These are phyloP conservation scores for Drosophila melanica DNA, from an alignment of 1,140 invertebrate genomes.

Conservation along the genomic window DNA sequence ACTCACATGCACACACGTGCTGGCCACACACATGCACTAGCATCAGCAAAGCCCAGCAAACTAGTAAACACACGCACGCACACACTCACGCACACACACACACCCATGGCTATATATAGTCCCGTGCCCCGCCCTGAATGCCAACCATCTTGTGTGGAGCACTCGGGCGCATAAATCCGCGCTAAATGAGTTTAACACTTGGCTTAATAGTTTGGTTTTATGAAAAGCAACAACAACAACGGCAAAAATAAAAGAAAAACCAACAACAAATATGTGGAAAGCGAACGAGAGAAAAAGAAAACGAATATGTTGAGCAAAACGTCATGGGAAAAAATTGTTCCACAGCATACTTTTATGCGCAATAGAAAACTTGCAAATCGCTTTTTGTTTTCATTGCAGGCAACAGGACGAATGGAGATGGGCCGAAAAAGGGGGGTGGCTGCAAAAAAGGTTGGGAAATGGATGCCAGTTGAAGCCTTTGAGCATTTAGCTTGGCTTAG, in stretches of 20 bases:
- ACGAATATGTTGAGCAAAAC: slow-evolving; percentile 56
- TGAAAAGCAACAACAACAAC: slow-evolving; percentile 72
- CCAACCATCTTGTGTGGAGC: slow-evolving; percentile 50
- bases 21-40: slow-evolving; percentile 18
- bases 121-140: background rate
- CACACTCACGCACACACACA: slow-evolving; percentile 37
- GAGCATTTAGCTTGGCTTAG: slow-evolving; percentile 80
- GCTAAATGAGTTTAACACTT: slow-evolving; percentile 82
- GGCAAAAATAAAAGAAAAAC: slow-evolving; percentile 39
- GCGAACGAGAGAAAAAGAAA: slow-evolving; percentile 33
- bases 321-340: slow-evolving; percentile 60
- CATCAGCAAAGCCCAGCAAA: background rate
- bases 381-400: slow-evolving; percentile 79
- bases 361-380: slow-evolving; percentile 82
- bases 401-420: slow-evolving; percentile 8
- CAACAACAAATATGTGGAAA: slow-evolving; percentile 44
- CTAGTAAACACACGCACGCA: slow-evolving; percentile 16
- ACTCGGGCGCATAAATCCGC: slow-evolving; percentile 82
- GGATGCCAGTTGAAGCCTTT: slow-evolving; percentile 59
- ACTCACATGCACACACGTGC: slow-evolving; percentile 28
- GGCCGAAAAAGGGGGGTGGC: background rate
- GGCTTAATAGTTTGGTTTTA: slow-evolving; percentile 82
- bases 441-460: background rate
- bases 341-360: slow-evolving; percentile 80
- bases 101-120: slow-evolving; percentile 27